These are phyloP conservation scores for Myzus persicae DNA, from an alignment of 1,140 invertebrate species.

Conservation along the genomic window DNA sequence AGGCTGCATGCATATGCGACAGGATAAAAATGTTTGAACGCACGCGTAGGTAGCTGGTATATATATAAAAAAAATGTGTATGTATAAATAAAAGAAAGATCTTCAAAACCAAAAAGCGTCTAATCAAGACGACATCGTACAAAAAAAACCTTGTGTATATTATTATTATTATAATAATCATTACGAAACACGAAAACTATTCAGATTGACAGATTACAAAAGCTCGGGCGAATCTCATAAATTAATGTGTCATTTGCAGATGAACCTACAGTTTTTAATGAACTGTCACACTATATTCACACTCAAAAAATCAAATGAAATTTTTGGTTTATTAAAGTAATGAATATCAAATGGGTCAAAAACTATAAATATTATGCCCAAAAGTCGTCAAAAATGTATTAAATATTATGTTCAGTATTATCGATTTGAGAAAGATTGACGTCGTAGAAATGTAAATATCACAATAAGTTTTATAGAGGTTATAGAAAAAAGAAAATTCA, in stretches of 20 bases:
- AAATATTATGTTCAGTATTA: not conserved
- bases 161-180: not conserved
- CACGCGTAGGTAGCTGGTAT: not conserved
- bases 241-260: constrained; percentile 7
- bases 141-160: not conserved
- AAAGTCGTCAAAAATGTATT: not conserved
- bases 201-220: not conserved
- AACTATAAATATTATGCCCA: not conserved
- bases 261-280: not conserved
- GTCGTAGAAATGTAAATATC: not conserved
- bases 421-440: not conserved
- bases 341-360: not conserved
- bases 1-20: not conserved
- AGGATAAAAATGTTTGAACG: not conserved
- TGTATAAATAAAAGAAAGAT: not conserved
- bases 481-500: not conserved
- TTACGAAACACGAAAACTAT: not conserved
- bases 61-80: not conserved
- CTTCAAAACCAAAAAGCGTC: not conserved
- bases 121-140: not conserved
- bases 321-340: not conserved
- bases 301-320: not conserved
- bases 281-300: not conserved
- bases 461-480: not conserved
- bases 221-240: not conserved